Base-by-base conservation (phyloP, 2,797 vertebrate species). In the Pagetopsis macropterus region DNA sequence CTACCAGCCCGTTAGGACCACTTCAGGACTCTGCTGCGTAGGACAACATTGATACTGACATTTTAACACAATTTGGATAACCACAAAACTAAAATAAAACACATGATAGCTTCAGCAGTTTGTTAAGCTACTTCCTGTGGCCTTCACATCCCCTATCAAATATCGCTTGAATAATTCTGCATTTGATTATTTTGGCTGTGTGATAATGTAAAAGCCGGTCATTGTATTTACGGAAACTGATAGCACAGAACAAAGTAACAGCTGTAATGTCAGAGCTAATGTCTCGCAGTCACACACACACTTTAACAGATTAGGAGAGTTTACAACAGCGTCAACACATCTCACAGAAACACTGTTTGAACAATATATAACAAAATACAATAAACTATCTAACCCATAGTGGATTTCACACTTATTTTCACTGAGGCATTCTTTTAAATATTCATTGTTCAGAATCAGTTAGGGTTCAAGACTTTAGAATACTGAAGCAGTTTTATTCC, bases 111-210 rank as follows among this genome's bases (percentile, higher is more conserved):
- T 31, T 16, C 16, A 14, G 27, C 49, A 33, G 45, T 15, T 73
- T n/a, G 62, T 58, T 31, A 9, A 67, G n/a, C 58, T 19, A 0
- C 63, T 72, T 74, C 79, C 82, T 81, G 46, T 74, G 74, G 72
- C 72, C 70, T 83, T 43, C 61, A 15, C 23, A 3, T 16, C 13
- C 6, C 1, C 37, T 73, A 72, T 64, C 72, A 83, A 41, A 45
- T 9, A 57, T 75, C 66, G 60, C 11, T 60, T 4, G 23, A 70
- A 70, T 27, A 58, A 65, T 1, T 63, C 62, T 33, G 51, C 2
- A 5, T 57, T 55, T 70, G 52, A 56, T 83, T 84, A 52, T 75
- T 83, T 86, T 81, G 85, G 76, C 76, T 60, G 23, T 1, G 0
- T 9, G 59, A 76, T 59, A 49, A 81, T 46, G 79, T 63, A 54